phyloP scores from a whole-genome alignment of 2,797 vertebrate genomes.

The Hydrolagus colliei region DNA sequence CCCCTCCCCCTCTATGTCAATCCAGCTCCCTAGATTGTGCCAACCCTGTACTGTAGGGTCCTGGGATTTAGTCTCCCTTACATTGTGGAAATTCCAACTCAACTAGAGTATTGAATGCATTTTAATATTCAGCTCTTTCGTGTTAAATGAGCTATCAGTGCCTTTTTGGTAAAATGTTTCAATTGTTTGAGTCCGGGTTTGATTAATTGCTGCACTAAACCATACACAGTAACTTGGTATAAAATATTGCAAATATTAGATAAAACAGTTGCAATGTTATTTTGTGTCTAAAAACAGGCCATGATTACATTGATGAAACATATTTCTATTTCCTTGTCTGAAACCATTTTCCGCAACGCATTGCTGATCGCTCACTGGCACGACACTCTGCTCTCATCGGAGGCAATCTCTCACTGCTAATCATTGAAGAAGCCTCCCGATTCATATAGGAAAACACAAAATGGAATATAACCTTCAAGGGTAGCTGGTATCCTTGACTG shows the following conservation, averaged over 20 bases:
- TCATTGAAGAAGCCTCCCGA: conserved; percentile 38
- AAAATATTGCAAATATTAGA: not conserved
- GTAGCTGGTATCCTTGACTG: conserved; percentile 56
- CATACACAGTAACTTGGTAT: not conserved
- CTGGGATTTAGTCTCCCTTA: too few relatives aligned
- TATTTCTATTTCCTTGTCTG: not conserved
- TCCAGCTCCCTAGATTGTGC: too few relatives aligned
- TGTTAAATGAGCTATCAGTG: not conserved
- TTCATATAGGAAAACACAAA: conserved; percentile 35
- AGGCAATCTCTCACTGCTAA: conserved; percentile 37
- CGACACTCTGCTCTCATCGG: conserved; percentile 40
- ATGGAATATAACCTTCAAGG: conserved; percentile 47
- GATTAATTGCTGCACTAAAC: not conserved
- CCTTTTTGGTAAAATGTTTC: not conserved
- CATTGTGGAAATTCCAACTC: not conserved
- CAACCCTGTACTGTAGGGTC: too few relatives aligned
- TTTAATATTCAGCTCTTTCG: not conserved
- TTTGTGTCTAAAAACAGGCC: not conserved
- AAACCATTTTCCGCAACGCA: not conserved
- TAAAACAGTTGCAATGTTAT: not conserved
- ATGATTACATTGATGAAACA: not conserved
- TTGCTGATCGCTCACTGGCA: conserved; percentile 19
- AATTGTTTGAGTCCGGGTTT: not conserved
- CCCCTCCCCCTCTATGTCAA: too few relatives aligned
- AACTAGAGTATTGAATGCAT: not conserved